Evolutionary conservation across 2,888 invertebrate species (phyloP).

Genomic region (Nezara viridula): DNA sequence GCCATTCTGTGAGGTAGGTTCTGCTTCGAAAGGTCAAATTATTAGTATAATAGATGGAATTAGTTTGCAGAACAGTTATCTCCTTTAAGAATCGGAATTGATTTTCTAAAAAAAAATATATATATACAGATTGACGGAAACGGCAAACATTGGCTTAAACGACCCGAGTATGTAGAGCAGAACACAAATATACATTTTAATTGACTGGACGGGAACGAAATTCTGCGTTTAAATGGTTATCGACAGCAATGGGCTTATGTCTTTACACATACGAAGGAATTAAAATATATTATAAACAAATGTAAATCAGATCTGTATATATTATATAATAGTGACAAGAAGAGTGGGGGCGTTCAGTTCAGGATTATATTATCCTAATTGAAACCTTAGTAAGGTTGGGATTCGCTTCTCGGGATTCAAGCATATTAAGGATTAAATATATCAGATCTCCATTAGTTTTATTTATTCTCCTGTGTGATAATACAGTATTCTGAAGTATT

Average conservation of each 20-base stretch:
- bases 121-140: not conserved
- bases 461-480: not conserved
- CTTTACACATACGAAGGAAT: not conserved
- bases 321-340: constrained; percentile 30
- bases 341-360: not conserved
- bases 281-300: constrained; percentile 16
- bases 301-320: constrained; percentile 26
- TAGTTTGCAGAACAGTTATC: not conserved
- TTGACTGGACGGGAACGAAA: not conserved
- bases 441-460: constrained; percentile 39
- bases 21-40: not conserved
- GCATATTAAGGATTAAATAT: constrained; percentile 47
- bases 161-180: not conserved
- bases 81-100: not conserved
- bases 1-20: not conserved
- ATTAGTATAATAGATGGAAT: not conserved
- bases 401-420: constrained; percentile 36
- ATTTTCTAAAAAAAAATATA: not conserved
- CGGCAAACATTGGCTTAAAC: not conserved
- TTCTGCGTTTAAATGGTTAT: not conserved
- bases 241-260: not conserved
- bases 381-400: constrained; percentile 1
- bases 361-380: constrained; percentile 50
- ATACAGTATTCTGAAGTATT: not conserved
- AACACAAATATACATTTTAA: not conserved